Conservation (phyloP, 2,888 invertebrate species). For the Timema podura region DNA sequence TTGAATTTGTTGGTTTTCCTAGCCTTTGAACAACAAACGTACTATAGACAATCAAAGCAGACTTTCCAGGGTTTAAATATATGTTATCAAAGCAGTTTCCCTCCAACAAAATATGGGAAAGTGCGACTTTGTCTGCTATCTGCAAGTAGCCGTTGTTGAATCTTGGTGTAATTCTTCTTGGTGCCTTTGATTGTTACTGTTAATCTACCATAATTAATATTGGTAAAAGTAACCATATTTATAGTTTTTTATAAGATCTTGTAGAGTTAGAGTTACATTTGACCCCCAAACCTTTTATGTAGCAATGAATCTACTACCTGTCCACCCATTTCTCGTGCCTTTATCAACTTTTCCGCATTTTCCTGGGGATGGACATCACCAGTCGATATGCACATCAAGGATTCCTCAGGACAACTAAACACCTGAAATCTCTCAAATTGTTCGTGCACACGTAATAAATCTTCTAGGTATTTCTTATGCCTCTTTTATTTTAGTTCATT, state of each 20-base stretch:
- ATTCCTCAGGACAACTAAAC: background rate
- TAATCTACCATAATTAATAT: background rate
- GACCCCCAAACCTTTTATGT: background rate
- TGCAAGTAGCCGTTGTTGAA: slow-evolving; percentile 3
- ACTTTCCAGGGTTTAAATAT: background rate
- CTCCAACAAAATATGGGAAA: background rate
- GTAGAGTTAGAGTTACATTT: background rate
- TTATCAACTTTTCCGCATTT: background rate
- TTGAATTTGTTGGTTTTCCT: background rate
- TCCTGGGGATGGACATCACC: background rate
- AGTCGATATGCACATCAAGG: background rate
- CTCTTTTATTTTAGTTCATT: background rate
- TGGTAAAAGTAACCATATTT: background rate
- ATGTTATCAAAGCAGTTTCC: background rate
- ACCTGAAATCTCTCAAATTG: background rate
- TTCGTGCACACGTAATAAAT: background rate
- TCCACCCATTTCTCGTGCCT: background rate
- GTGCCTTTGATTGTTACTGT: background rate
- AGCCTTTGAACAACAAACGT: background rate
- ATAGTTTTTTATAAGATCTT: background rate
- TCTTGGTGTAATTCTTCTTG: background rate
- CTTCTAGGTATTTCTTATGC: background rate
- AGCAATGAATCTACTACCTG: background rate
- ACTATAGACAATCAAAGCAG: slow-evolving; percentile 3
- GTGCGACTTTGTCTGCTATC: background rate